phyloP scores from a whole-genome alignment of 92 coral and sea anemone genomes.

The Porites divaricata region DNA sequence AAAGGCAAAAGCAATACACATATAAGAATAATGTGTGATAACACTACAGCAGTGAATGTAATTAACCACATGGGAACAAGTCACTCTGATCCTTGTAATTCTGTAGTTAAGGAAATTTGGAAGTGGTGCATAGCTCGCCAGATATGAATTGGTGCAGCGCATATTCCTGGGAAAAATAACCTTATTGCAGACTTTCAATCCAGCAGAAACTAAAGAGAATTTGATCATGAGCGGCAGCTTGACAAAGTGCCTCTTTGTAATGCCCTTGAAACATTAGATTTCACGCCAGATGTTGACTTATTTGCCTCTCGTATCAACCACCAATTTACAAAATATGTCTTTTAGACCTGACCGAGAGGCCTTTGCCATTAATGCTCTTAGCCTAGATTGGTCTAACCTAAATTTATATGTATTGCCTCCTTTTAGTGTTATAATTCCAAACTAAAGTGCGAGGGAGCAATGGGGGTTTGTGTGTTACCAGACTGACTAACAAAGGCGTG shows the following conservation, averaged over 20 bases:
- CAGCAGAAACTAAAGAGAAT: not conserved
- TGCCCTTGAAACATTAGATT: constrained; percentile 12
- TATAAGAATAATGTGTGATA: not conserved
- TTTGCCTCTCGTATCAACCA: constrained; percentile 51
- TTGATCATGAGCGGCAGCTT: not conserved
- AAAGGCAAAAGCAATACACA: not conserved
- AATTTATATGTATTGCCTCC: constrained; percentile 47
- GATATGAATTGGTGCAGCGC: not conserved
- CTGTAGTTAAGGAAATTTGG: not conserved
- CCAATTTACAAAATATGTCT: constrained; percentile 34
- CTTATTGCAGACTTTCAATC: constrained; percentile 1
- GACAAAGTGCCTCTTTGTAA: not conserved
- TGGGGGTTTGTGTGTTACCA: constrained; percentile 5
- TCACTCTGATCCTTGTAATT: not conserved
- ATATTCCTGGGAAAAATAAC: not conserved
- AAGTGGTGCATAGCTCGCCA: not conserved
- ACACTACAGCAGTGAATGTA: not conserved
- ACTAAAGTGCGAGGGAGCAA: not conserved
- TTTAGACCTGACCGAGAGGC: constrained; percentile 47
- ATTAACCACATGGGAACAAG: not conserved
- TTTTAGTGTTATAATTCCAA: constrained; percentile 8
- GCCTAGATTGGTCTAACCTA: constrained; percentile 16
- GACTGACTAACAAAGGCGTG: constrained; percentile 1
- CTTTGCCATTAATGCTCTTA: constrained; percentile 21
- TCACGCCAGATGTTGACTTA: constrained; percentile 37